phyloP scores from a whole-genome alignment of 2,113 vertebrate genomes.

The Lycaon pictus region DNA sequence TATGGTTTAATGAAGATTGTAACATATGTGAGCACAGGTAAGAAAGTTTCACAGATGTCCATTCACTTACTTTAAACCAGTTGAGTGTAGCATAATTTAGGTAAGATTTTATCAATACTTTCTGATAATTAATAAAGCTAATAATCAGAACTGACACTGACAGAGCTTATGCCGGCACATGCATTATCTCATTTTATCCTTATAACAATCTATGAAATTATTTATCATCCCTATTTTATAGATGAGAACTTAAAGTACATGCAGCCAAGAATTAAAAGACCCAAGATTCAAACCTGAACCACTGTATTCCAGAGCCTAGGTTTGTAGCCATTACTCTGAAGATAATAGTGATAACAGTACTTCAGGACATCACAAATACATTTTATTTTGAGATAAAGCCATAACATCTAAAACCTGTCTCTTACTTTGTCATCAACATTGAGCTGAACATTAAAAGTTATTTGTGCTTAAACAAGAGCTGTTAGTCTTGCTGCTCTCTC shows the following conservation, averaged over 20 bases:
- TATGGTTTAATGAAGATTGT: background rate
- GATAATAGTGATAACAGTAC: background rate
- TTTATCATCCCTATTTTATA: background rate
- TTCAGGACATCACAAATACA: slow-evolving; percentile 4
- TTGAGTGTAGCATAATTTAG: background rate
- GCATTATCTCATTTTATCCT: background rate
- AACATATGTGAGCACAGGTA: background rate
- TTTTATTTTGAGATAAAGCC: slow-evolving; percentile 51
- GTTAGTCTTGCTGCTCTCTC: background rate
- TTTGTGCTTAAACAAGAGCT: slow-evolving; percentile 40
- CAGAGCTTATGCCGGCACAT: background rate
- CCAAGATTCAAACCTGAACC: background rate
- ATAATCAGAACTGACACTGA: background rate
- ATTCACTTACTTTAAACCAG: slow-evolving; percentile 35
- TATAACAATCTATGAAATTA: background rate
- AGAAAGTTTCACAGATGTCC: background rate
- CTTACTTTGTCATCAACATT: background rate
- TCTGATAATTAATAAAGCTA: background rate
- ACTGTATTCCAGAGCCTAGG: background rate
- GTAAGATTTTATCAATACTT: background rate
- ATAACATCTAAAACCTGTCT: background rate
- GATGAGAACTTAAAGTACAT: background rate
- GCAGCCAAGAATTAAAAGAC: background rate
- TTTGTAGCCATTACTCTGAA: background rate
- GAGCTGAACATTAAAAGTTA: slow-evolving; percentile 21